Conservation (phyloP, 2,113 vertebrate genomes). For the Pelodiscus sinensis region DNA sequence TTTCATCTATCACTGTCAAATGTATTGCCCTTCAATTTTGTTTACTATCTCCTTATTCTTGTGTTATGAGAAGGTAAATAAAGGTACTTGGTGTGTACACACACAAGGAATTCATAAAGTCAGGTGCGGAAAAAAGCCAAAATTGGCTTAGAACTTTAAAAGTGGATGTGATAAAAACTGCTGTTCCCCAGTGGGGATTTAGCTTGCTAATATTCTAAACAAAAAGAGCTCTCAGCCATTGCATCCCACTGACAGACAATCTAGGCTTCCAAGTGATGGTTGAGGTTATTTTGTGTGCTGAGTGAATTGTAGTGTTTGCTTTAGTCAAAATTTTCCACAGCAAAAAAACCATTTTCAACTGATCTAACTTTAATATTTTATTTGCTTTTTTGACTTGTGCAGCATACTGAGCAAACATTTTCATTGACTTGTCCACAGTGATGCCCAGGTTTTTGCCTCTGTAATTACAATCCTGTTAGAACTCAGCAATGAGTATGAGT, state of each 20-base stretch:
- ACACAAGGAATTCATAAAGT: background rate
- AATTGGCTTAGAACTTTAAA: background rate
- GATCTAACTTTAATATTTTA: background rate
- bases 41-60: background rate
- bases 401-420: constrained; percentile 5
- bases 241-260: background rate
- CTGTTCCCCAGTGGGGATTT: background rate
- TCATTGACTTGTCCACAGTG: background rate
- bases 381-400: background rate
- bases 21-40: background rate
- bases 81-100: background rate
- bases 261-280: background rate
- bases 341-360: background rate
- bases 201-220: background rate
- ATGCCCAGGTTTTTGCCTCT: background rate
- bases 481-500: background rate
- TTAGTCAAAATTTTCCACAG: background rate
- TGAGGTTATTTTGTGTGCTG: too few species aligned
- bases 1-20: background rate
- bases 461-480: background rate
- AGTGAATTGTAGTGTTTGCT: background rate
- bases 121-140: background rate
- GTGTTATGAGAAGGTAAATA: background rate
- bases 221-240: background rate
- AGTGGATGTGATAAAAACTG: background rate